Conservation (phyloP, 2,797 vertebrate species). For the Dallia pectoralis region DNA sequence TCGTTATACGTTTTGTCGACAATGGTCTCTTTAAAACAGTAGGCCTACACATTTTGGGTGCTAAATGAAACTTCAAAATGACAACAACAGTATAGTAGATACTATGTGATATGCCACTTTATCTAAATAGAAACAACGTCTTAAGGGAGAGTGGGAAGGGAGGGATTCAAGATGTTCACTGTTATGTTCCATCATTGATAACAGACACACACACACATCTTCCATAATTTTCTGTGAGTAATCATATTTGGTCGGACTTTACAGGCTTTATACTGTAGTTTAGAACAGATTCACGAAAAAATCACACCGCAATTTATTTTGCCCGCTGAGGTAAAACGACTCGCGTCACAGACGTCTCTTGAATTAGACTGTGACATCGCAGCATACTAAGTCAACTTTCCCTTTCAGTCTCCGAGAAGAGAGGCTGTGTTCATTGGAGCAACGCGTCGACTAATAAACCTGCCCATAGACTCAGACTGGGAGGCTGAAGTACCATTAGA, state of each 20-base stretch:
- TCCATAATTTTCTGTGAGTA: background rate
- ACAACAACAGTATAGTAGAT: too few relatives aligned
- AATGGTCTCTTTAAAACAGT: too few relatives aligned
- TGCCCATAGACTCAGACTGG: conserved; percentile 65
- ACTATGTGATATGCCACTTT: too few relatives aligned
- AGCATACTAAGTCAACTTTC: background rate
- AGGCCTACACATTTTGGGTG: too few relatives aligned
- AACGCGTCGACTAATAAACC: conserved; percentile 68
- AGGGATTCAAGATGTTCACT: too few relatives aligned
- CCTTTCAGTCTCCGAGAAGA: conserved; percentile 14
- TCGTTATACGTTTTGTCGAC: too few relatives aligned
- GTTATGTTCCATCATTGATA: too few relatives aligned
- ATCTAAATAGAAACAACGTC: too few relatives aligned
- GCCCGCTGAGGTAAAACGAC: background rate
- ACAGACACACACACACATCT: background rate
- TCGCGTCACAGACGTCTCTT: background rate
- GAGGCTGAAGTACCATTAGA: conserved; percentile 70
- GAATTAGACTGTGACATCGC: background rate
- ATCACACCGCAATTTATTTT: conserved; percentile 1
- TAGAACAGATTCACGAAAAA: background rate
- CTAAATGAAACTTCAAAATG: too few relatives aligned
- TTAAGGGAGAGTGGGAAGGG: too few relatives aligned
- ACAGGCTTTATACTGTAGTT: background rate
- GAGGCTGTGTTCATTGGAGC: conserved; percentile 54
- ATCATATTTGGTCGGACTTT: background rate